These are phyloP conservation scores for Phaenicophaeus curvirostris DNA, from an alignment of 2,797 vertebrate species.

Conservation along the genomic window DNA sequence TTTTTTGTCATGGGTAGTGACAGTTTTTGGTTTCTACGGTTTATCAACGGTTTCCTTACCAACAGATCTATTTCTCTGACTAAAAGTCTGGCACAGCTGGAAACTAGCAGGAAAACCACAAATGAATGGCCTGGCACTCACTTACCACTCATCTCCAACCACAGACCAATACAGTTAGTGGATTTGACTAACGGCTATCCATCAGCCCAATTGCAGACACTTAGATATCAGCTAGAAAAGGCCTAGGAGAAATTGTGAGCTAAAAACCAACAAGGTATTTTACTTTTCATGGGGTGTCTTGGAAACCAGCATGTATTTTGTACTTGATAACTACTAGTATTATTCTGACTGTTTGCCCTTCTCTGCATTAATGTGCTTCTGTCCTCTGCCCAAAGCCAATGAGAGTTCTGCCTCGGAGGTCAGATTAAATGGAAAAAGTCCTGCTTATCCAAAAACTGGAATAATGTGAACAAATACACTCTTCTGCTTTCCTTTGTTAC, in stretches of 20 bases:
- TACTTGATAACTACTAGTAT: not conserved
- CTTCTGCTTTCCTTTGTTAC: constrained; percentile 6
- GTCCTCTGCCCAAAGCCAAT: not conserved
- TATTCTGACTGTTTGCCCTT: not conserved
- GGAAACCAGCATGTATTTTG: not conserved
- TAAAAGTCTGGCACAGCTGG: constrained; percentile 79
- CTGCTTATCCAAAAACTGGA: not conserved
- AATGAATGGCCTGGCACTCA: constrained; percentile 75
- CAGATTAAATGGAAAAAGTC: constrained; percentile 1
- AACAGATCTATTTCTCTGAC: constrained; percentile 75
- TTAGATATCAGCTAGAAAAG: constrained; percentile 43
- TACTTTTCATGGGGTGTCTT: not conserved
- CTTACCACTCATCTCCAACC: constrained; percentile 79
- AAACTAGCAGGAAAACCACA: constrained; percentile 83
- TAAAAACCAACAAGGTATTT: constrained; percentile 1
- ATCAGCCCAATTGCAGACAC: constrained; percentile 76
- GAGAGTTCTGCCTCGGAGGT: not conserved
- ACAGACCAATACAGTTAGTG: constrained; percentile 81
- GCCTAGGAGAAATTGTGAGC: constrained; percentile 37
- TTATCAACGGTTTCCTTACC: constrained; percentile 81
- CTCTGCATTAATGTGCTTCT: not conserved
- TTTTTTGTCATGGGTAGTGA: constrained; percentile 63
- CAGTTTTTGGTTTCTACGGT: constrained; percentile 80
- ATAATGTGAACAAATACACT: not conserved
- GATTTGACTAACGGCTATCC: constrained; percentile 83